Base-by-base conservation (phyloP, 2,113 vertebrate genomes). In the Erythrolamprus reginae region DNA sequence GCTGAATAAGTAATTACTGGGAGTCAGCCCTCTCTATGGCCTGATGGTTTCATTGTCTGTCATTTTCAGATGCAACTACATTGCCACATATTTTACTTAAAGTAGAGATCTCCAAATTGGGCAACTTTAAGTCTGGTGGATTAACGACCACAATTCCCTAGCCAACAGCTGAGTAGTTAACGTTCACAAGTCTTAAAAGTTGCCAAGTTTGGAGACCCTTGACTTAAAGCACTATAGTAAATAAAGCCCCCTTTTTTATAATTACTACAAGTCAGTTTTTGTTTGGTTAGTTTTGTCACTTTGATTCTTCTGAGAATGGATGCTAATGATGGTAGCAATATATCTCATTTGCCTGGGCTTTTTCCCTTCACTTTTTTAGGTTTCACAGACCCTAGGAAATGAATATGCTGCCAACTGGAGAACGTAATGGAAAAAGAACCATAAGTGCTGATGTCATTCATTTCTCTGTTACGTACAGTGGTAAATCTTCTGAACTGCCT, bases 371-470 rank as follows among this genome's bases (percentile, higher is more conserved):
- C 21, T n/a, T 95, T 70, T 94, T 83, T 94, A 99, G 99, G 98
- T 99, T 99, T 97, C 99, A 99, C 92, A 97, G 99, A 97, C 98
- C 99, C 92, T 99, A 98, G 98, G 98, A 97, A 96, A 95, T 96
- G 96, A 96, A 96, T 96, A 96, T 97, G 97, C 95, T 95, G 96
- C 96, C 90, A 95, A 97, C 97, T 96, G 97, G 95, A 95, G 96
- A 97, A 96, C 93, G 94, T 96, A 96, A 97, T 95, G 96, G 96
- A 92, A 97, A 97, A 98, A 98, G 97, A 98, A 98, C 98, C 98
- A 97, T 97, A 98, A 98, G 98, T 98, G 98, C 98, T 98, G 98
- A 98, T 97, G 98, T 97, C 97, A 97, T 96, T 97, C 97, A 97
- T 96, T 97, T 97, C 97, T 98, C 98, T 97, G 97, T 94, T 98